phyloP scores from a whole-genome alignment of 1,140 invertebrate genomes.

The Ceratitis capitata region DNA sequence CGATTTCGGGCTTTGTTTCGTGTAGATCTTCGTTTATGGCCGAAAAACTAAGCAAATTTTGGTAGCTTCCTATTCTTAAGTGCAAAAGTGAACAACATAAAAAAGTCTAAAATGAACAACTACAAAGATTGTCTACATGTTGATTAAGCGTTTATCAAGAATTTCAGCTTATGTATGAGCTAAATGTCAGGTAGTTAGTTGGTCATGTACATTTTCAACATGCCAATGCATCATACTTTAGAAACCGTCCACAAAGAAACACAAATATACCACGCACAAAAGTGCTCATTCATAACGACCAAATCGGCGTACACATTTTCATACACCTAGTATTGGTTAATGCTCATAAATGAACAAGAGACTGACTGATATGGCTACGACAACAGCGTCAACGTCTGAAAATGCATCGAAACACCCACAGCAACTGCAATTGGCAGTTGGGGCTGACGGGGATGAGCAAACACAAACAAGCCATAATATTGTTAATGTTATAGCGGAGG shows the following conservation, averaged over 20 bases:
- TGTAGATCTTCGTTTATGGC: constrained; percentile 27
- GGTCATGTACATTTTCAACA: neutral
- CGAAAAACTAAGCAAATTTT: constrained; percentile 11
- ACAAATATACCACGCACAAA: neutral
- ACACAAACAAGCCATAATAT: neutral
- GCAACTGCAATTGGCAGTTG: constrained; percentile 8
- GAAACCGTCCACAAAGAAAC: constrained; percentile 9
- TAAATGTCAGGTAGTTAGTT: neutral
- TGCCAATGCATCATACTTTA: neutral
- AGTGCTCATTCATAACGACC: neutral
- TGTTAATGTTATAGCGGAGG: neutral
- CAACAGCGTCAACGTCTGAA: neutral
- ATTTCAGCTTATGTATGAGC: neutral
- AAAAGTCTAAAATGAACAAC: neutral
- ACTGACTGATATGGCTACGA: neutral
- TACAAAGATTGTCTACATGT: neutral
- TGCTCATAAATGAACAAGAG: neutral
- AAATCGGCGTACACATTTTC: neutral
- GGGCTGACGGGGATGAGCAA: neutral
- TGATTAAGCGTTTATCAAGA: neutral
- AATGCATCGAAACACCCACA: constrained; percentile 31
- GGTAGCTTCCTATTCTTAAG: neutral
- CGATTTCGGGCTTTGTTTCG: constrained; percentile 17
- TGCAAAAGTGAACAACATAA: neutral
- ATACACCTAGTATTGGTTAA: neutral